Evolutionary conservation across 2,113 vertebrate species (phyloP).

Genomic region (Leptobrachium ailaonicum): DNA sequence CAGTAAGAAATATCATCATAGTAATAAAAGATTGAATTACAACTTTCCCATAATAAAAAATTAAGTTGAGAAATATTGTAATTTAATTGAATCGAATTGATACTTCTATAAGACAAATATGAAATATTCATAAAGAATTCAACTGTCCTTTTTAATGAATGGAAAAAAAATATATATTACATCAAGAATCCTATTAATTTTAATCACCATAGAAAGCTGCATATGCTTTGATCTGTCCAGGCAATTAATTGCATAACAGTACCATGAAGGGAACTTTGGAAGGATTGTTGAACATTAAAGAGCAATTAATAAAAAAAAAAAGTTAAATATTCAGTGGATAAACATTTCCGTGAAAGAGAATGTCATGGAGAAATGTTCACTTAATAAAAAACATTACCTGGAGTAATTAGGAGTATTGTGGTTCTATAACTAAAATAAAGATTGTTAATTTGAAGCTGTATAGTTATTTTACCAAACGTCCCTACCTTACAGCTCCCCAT

Average conservation of each 20-base stretch:
- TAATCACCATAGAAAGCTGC: neutral
- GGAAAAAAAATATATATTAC: conserved; percentile 19
- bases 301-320: neutral
- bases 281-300: neutral
- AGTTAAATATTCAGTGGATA: neutral
- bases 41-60: neutral
- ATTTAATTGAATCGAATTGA: neutral
- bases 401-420: too few species aligned
- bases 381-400: too few species aligned
- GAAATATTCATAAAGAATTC: neutral
- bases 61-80: neutral
- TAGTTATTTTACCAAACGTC: too few species aligned
- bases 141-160: conserved; percentile 5
- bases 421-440: too few species aligned
- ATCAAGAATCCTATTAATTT: conserved; percentile 30
- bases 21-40: neutral
- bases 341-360: neutral
- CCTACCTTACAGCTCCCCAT: too few species aligned
- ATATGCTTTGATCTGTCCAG: conserved; percentile 22
- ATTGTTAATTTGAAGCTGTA: too few species aligned
- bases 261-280: conserved; percentile 10
- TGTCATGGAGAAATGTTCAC: neutral
- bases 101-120: neutral
- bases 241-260: conserved; percentile 14
- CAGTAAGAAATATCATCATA: too few species aligned